Conservation (phyloP, 2,113 vertebrate genomes). For the Rostratula benghalensis region DNA sequence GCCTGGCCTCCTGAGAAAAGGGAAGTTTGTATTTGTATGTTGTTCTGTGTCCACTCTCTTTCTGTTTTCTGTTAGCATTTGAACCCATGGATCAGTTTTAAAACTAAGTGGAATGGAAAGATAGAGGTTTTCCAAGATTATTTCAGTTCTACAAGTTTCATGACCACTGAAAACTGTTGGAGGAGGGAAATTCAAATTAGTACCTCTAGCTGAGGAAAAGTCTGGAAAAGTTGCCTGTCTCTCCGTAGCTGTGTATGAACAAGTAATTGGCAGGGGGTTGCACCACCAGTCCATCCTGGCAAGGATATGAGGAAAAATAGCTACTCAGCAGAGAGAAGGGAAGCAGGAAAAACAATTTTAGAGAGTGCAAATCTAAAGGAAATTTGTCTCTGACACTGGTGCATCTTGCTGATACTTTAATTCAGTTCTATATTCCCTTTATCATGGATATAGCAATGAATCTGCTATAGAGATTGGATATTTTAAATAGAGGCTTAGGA, state of each 20-base stretch:
- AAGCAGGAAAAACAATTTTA: background rate
- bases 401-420: background rate
- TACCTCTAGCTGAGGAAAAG: background rate
- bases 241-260: background rate
- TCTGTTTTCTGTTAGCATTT: background rate
- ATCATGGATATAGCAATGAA: background rate
- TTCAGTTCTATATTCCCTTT: background rate
- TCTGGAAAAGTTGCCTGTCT: background rate
- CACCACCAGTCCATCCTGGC: background rate
- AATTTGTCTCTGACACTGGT: background rate
- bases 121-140: background rate
- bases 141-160: background rate
- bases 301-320: background rate
- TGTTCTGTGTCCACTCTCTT: background rate
- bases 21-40: background rate
- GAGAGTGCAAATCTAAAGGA: background rate
- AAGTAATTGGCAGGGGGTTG: fast-evolving
- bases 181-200: background rate
- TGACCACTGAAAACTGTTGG: background rate
- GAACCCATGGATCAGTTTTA: background rate
- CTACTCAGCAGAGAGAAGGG: background rate
- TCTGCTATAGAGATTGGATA: background rate
- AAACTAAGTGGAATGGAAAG: background rate
- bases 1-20: background rate
- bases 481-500: background rate